Percentiles rank a stretch among this genome's conserved stretches.
These are phyloP conservation scores for Cyphomyrus discorhynchus DNA, from an alignment of 2,113 vertebrate genomes.

Conservation along the genomic window DNA sequence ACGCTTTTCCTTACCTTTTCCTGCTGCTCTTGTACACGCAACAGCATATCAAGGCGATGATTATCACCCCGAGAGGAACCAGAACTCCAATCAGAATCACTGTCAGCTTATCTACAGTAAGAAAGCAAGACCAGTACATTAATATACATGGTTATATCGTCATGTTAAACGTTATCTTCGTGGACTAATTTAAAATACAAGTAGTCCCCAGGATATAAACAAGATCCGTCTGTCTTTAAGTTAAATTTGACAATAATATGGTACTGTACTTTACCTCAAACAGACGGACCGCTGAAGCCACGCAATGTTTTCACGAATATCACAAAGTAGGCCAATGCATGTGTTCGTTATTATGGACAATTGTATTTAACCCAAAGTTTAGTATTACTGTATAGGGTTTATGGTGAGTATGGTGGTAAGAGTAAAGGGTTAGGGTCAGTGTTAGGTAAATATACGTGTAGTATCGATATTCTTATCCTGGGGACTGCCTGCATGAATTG, in stretches of 20 bases:
- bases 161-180: not conserved
- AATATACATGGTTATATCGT: not conserved
- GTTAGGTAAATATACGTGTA: not conserved
- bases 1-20: constrained; percentile 36
- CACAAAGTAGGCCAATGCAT: not conserved
- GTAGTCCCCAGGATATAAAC: not conserved
- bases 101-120: constrained; percentile 33
- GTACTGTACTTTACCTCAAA: not conserved
- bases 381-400: not conserved
- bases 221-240: not conserved
- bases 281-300: not conserved
- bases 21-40: constrained; percentile 42
- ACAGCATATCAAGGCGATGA: constrained; percentile 27
- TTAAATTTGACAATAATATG: not conserved
- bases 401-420: not conserved
- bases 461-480: not conserved
- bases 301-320: not conserved
- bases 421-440: no score
- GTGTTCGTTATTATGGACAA: not conserved
- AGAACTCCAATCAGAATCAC: constrained; percentile 57
- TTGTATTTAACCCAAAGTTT: not conserved
- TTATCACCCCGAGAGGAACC: constrained; percentile 31
- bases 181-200: not conserved
- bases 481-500: not conserved
- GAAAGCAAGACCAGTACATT: not conserved